These are phyloP conservation scores for Dynastes maya DNA, from an alignment of 2,888 invertebrate genomes.

Conservation along the genomic window DNA sequence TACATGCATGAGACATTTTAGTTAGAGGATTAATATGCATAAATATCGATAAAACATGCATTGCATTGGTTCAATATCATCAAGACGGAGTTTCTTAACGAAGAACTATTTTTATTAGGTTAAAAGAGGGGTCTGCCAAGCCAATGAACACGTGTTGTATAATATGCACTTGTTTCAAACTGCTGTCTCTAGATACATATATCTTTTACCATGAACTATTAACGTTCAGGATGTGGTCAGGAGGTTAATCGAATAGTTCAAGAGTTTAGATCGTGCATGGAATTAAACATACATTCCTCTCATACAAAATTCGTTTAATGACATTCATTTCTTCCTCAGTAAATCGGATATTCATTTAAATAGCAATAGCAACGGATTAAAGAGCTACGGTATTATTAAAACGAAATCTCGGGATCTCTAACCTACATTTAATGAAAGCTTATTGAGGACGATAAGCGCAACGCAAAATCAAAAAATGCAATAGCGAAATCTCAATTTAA, in stretches of 20 bases:
- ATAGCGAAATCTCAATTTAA: neutral
- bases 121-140: constrained; percentile 22
- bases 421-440: constrained; percentile 9
- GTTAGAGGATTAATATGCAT: neutral
- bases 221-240: constrained; percentile 18
- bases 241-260: constrained; percentile 41
- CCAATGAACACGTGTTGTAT: constrained; percentile 34
- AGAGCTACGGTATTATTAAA: neutral
- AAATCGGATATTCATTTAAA: constrained; percentile 6
- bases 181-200: constrained; percentile 6
- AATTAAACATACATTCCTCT: constrained; percentile 9
- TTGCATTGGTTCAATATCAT: constrained; percentile 6
- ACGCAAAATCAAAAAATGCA: neutral
- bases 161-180: constrained; percentile 22
- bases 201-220: constrained; percentile 27
- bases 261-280: constrained; percentile 6
- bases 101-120: constrained; percentile 33
- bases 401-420: constrained; percentile 5
- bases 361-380: neutral
- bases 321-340: constrained; percentile 15
- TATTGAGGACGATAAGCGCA: neutral
- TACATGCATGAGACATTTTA: too few relatives aligned
- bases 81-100: constrained; percentile 9
- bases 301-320: constrained; percentile 1
- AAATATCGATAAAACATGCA: constrained; percentile 36